Conservation (phyloP, 2,797 vertebrate species). For the Pygocentrus nattereri region DNA sequence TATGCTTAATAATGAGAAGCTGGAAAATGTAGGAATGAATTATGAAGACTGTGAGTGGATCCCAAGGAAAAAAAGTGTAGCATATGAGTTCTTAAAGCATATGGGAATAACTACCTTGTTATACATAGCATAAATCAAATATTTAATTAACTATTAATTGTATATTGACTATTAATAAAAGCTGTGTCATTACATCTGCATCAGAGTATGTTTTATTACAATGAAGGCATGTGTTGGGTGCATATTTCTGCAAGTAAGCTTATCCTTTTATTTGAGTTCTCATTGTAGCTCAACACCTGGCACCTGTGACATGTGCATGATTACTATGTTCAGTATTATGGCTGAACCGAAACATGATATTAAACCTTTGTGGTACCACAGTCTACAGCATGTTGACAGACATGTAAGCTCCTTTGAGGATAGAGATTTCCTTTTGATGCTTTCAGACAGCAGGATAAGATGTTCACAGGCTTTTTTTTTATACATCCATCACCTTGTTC, state of each 20-base stretch:
- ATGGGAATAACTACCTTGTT: background rate
- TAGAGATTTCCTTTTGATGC: background rate
- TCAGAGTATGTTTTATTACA: background rate
- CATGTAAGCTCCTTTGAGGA: background rate
- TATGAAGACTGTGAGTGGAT: too few species aligned
- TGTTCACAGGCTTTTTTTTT: background rate
- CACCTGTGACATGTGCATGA: background rate
- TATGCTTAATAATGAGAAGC: too few species aligned
- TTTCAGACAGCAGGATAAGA: background rate
- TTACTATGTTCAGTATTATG: conserved; percentile 2
- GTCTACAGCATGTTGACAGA: background rate
- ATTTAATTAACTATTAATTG: too few species aligned
- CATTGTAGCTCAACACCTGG: background rate
- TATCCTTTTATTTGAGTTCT: background rate
- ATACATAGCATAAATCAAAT: background rate
- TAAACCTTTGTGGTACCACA: background rate
- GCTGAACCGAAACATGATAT: background rate
- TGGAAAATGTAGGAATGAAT: too few species aligned
- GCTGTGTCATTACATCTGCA: background rate
- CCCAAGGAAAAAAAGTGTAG: too few species aligned
- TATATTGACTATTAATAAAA: background rate
- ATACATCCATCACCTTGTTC: background rate
- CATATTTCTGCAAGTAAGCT: background rate
- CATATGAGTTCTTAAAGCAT: too few species aligned
- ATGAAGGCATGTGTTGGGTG: background rate